phyloP scores from a whole-genome alignment of 2,888 invertebrate species.

The Neria commutata region DNA sequence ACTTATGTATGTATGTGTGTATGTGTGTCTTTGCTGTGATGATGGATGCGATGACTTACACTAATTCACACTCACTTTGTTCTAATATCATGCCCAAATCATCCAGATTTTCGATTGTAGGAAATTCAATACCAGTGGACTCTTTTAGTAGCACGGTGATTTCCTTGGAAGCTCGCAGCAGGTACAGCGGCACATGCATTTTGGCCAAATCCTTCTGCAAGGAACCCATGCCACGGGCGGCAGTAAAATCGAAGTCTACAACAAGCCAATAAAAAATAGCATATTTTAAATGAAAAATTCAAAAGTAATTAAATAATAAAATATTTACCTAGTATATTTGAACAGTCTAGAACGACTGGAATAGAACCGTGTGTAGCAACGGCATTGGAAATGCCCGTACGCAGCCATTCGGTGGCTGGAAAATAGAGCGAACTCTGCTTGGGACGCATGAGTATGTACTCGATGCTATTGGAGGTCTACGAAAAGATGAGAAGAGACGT shows the following conservation, averaged over 20 bases:
- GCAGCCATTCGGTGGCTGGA: constrained; percentile 82
- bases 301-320: constrained; percentile 11
- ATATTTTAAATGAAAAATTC: not conserved
- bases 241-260: constrained; percentile 82
- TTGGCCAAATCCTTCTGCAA: constrained; percentile 74
- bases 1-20: too few species aligned
- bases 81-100: constrained; percentile 52
- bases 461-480: constrained; percentile 72
- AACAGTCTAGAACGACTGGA: constrained; percentile 82
- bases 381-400: constrained; percentile 77
- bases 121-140: constrained; percentile 52
- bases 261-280: not conserved
- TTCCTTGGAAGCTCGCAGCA: constrained; percentile 63
- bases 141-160: constrained; percentile 55
- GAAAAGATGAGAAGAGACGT: constrained; percentile 38
- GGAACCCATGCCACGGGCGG: constrained; percentile 82
- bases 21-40: too few species aligned
- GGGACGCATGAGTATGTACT: constrained; percentile 78
- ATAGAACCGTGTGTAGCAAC: constrained; percentile 72
- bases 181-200: constrained; percentile 74
- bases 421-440: constrained; percentile 80
- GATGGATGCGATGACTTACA: not conserved
- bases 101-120: constrained; percentile 49
- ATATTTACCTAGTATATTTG: constrained; percentile 72
- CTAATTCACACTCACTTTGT: constrained; percentile 43